Evolutionary conservation across 23 tunicate species (phyloP).

Genomic region (Trididemnum nubilum): DNA sequence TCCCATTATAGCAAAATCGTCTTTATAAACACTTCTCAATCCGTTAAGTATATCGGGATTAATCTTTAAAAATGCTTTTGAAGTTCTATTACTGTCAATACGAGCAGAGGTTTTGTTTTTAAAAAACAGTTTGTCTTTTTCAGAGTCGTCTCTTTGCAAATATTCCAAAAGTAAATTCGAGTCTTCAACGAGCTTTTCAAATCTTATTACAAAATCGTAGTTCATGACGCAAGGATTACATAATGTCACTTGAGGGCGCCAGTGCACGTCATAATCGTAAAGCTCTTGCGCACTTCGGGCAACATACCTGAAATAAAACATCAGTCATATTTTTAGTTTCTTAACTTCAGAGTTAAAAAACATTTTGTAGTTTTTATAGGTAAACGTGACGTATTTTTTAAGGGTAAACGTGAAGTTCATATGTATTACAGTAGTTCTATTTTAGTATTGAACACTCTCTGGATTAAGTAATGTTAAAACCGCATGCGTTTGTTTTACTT

Average conservation of each 20-base stretch:
- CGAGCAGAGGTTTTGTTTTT: slow-evolving; percentile 5
- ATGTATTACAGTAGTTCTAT: no score
- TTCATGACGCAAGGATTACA: slow-evolving; percentile 74
- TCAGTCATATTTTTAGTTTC: no score
- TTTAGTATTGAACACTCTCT: no score
- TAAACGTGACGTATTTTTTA: no score
- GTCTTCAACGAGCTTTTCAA: slow-evolving; percentile 50
- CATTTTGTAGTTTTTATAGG: no score
- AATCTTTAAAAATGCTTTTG: slow-evolving; percentile 11
- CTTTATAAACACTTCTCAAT: slow-evolving; percentile 31
- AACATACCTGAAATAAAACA: not conserved
- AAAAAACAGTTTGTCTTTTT: slow-evolving; percentile 18
- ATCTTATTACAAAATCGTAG: slow-evolving; percentile 45
- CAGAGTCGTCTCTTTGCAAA: slow-evolving; percentile 41
- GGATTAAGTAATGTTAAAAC: no score
- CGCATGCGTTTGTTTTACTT: no score
- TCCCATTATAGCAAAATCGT: slow-evolving; percentile 40
- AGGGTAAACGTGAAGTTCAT: no score
- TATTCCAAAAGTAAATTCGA: slow-evolving; percentile 34
- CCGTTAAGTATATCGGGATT: not conserved
- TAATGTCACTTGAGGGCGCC: slow-evolving; percentile 59
- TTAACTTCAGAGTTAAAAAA: no score
- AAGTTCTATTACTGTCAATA: slow-evolving; percentile 8
- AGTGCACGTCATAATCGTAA: slow-evolving; percentile 52
- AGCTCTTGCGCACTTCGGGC: not conserved